A percentile compares a stretch with the other conserved stretches of the same genome.
phyloP scores from a whole-genome alignment of 2,888 invertebrate genomes.

The Pyrrhia umbra region DNA sequence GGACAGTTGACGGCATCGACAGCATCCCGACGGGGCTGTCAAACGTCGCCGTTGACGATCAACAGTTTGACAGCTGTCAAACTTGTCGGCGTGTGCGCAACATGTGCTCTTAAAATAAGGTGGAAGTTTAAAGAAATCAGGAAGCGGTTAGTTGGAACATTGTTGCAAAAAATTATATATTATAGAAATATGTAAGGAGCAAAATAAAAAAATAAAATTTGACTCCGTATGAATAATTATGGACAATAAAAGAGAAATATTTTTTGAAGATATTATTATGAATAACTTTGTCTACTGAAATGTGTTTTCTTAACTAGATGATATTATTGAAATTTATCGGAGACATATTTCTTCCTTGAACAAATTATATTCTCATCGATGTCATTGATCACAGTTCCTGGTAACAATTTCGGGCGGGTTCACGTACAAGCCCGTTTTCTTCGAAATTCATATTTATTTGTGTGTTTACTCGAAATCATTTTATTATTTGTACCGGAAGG shows the following conservation, averaged over 20 bases:
- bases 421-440: slow-evolving; percentile 3
- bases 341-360: slow-evolving; percentile 17
- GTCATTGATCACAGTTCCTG: slow-evolving; percentile 12
- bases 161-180: not conserved
- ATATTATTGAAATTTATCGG: slow-evolving; percentile 16
- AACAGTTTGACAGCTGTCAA: slow-evolving; percentile 52
- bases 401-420: slow-evolving; percentile 31
- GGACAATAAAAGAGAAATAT: not conserved
- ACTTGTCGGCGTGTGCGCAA: slow-evolving; percentile 27
- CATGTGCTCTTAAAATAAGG: slow-evolving; percentile 45
- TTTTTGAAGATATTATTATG: slow-evolving; percentile 1
- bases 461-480: slow-evolving; percentile 11
- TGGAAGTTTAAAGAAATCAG: slow-evolving; percentile 17
- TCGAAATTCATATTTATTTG: slow-evolving; percentile 16
- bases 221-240: no score
- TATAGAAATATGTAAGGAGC: no score
- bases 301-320: not conserved
- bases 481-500: slow-evolving; percentile 8
- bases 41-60: slow-evolving; percentile 32
- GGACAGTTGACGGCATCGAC: slow-evolving; percentile 38
- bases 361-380: slow-evolving; percentile 23
- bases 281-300: slow-evolving; percentile 2
- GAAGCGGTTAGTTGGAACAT: slow-evolving; percentile 9
- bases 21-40: slow-evolving; percentile 47
- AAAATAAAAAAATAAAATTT: no score